Evolutionary conservation across 1,140 invertebrate genomes (phyloP), one percentile per base, ranked within the genome.

Genomic region (Magallana gigas): DNA sequence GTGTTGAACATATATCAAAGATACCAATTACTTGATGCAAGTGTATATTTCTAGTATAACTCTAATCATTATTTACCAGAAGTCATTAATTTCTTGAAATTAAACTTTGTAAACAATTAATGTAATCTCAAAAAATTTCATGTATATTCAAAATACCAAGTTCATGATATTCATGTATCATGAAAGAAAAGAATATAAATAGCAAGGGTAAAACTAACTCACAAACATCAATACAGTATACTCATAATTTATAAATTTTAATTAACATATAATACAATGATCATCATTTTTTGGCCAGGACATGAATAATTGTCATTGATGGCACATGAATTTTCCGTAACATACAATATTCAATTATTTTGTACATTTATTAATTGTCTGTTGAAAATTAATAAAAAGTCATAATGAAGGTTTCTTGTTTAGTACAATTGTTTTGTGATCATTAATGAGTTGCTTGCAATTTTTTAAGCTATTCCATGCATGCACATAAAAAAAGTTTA

Each of bases 351-450:
- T 18, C 60, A 64, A 64, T 64, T 64, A 64, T 64, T 64, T 16
- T 64, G 18, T 64, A 64, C 60, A 64, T 64, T 16, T 64, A 64
- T 64, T 64, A 16, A 62, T 62, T 62, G 60, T 62, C 60, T 62
- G 7, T 64, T 64, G 60, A 64, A 64, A 64, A 64, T 64, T 64
- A 18, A 64, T 16, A 64, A 64, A n/a, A 64, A 64, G 60, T 64
- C 60, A 64, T 64, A 18, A 64, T 64, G 16, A 64, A 64, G 60
- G 14, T 16, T 64, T 64, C 14, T 14, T 64, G 60, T 64, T 64
- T 64, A 64, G 7, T 14, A n/a, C 14, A 7, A 64, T 5, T 64
- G 60, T 64, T 64, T 64, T 64, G 60, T 64, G 60, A 64, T 64
- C 14, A 48, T 18, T 16, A 64, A 64, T 16, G 16, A 64, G 16